Evolutionary conservation across 2,113 vertebrate species (phyloP).

Genomic region (Neomonachus schauinslandi): DNA sequence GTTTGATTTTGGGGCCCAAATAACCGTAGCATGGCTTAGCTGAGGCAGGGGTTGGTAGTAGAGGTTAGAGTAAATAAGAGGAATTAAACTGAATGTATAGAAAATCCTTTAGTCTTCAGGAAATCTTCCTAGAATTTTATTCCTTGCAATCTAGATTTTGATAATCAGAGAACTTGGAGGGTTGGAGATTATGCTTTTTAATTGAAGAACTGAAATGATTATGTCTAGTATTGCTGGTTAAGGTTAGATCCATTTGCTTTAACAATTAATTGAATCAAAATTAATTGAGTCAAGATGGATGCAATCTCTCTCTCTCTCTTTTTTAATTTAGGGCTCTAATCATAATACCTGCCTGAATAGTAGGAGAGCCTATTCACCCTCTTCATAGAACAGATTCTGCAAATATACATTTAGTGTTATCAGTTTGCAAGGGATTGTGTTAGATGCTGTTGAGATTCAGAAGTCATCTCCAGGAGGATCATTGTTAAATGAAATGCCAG

Average conservation of each 20-base stretch:
- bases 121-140: background rate
- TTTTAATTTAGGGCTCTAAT: background rate
- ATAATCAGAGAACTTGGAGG: background rate
- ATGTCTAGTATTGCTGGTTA: background rate
- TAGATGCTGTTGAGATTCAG: background rate
- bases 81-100: background rate
- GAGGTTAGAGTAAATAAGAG: background rate
- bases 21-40: background rate
- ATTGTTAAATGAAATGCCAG: background rate
- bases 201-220: slow-evolving; percentile 14
- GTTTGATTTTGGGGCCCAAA: background rate
- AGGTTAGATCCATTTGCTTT: background rate
- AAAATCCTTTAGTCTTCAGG: background rate
- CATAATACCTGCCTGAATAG: background rate
- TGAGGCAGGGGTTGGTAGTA: background rate
- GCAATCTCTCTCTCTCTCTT: background rate
- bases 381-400: background rate
- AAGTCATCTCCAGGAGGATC: slow-evolving; percentile 22
- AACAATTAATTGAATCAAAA: slow-evolving; percentile 15
- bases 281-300: background rate
- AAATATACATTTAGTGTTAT: background rate
- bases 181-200: background rate
- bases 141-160: slow-evolving; percentile 11
- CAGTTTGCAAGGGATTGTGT: background rate
- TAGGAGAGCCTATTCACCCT: background rate